Base-by-base conservation (phyloP, 2,113 vertebrate genomes). In the Amazona guildingii region DNA sequence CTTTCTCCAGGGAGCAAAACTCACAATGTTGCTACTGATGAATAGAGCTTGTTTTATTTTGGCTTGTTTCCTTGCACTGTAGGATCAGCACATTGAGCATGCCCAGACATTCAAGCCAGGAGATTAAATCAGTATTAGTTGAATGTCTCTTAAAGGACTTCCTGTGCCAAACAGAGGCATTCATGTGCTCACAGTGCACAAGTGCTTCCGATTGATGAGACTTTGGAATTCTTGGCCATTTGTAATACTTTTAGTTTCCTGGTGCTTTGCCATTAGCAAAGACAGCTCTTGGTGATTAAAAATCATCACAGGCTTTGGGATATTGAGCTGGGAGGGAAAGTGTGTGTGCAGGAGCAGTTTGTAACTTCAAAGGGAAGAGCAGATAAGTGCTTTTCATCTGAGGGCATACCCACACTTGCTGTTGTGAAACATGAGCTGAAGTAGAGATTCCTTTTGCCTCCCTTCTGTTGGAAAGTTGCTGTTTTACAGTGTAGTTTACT, bases 101-200 rank as follows among this genome's bases (percentile, higher is more conserved):
- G 90, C 80, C 54, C 92, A 92, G 90, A 81, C 83, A n/a, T 57
- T 17, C 39, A 48, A 86, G 68, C 63, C 31, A 11, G 1, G 61
- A 88, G 90, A 83, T 96, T 29, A 82, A 88, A 87, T 82, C 69
- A 82, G 69, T 68, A 3, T 83, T 90, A 37, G 78, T 64, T 35
- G 24, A 77, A 11, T n/a, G 72, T 78, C 86, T 94, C 73, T 91
- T 37, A 11, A 52, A 94, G 86, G 92, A 48, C 61, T 95, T 95
- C 79, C 83, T 37, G 77, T 90, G 90, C 82, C 72, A 81, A 67
- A 43, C 48, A 48, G 76, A 75, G 73, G 70, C 17, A 66, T 64
- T 82, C 72, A 57, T 3, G 46, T 92, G 88, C 79, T 90, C 37
- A 1, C 15, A 51, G 79, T 25, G 61, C 83, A 37, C 43, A 3